Base-by-base conservation (phyloP, 2,797 vertebrate genomes). In the Enteromius unitaeniatus region DNA sequence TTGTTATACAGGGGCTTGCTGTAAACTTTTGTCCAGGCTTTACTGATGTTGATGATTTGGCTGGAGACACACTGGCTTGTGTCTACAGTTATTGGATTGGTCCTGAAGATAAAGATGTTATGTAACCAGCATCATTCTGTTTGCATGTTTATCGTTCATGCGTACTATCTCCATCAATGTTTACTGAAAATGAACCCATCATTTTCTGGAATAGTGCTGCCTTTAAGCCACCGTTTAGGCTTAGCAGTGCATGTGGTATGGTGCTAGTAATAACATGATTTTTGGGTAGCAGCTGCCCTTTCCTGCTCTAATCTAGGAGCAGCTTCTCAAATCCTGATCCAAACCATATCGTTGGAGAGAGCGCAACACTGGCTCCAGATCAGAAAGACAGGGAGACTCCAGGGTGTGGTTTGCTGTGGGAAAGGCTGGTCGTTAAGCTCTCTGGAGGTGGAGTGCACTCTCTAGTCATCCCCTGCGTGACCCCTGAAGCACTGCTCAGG, bases 381-480 rank as follows among this genome's bases (percentile, higher is more conserved):
- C 78, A 70, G 69, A 80, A 34, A 72, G 19, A 19, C 45, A 60
- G 79, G 47, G 73, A 69, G 60, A 77, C 73, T 83, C 72, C 82
- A 86, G 86, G 87, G 87, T 88, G 84, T 77, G 88, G 85, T 82
- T 53, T 68, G 55, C 60, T 86, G 89, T 88, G 86, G 87, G 86
- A 87, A 85, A 82, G 75, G 62, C 86, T 81, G 58, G 62, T 62
- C 53, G 82, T 85, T 76, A 86, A 83, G 84, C 84, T 85, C 78
- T 84, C 64, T 81, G 82, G 82, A 81, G 83, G 84, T 86, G 81
- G 86, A 87, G 85, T 80, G 86, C 85, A 82, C 83, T 79, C 78
- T 88, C 82, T 86, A 80, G 83, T 87, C 87, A 87, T 84, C 88
- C 84, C 86, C 85, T 86, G 82, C 53, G 42, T 89, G 88, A 91